Evolutionary conservation across 1,140 invertebrate species (phyloP).

Genomic region (Aphelenchoides avenae): DNA sequence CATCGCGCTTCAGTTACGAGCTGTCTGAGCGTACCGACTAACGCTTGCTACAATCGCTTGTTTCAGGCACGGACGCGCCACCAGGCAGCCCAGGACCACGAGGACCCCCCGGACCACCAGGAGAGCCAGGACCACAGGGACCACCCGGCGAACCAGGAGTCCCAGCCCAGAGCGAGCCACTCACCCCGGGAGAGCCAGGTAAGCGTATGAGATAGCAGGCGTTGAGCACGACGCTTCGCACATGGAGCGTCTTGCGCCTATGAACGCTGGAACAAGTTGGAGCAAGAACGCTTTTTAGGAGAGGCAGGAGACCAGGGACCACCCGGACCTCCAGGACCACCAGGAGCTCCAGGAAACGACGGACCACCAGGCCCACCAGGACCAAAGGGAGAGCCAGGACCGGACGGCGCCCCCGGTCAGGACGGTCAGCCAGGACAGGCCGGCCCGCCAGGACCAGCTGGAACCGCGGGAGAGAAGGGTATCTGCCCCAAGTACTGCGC

Average conservation of each 20-base stretch:
- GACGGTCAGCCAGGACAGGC: slow-evolving; percentile 48
- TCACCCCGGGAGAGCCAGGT: slow-evolving; percentile 57
- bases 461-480: slow-evolving; percentile 49
- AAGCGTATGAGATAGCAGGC: too few species aligned
- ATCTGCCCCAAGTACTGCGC: slow-evolving; percentile 49
- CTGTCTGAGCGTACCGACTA: too few species aligned
- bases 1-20: too few species aligned
- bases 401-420: slow-evolving; percentile 51
- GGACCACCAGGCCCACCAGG: slow-evolving; percentile 35
- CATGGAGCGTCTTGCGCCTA: slow-evolving; percentile 3
- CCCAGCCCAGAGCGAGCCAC: slow-evolving; percentile 51
- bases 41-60: too few species aligned
- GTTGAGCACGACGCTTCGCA: slow-evolving; percentile 45
- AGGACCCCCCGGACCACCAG: slow-evolving; percentile 42
- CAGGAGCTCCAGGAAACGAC: slow-evolving; percentile 45
- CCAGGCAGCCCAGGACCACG: slow-evolving; percentile 38
- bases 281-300: slow-evolving; percentile 1
- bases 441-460: slow-evolving; percentile 50
- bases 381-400: slow-evolving; percentile 46
- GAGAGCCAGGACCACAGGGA: slow-evolving; percentile 44
- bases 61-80: slow-evolving; percentile 42
- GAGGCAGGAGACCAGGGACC: slow-evolving; percentile 40
- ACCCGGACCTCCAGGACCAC: slow-evolving; percentile 37
- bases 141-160: slow-evolving; percentile 52
- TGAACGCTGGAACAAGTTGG: background rate